Evolutionary conservation across 2,113 vertebrate genomes (phyloP).

Genomic region (Oreocharis arfaki): DNA sequence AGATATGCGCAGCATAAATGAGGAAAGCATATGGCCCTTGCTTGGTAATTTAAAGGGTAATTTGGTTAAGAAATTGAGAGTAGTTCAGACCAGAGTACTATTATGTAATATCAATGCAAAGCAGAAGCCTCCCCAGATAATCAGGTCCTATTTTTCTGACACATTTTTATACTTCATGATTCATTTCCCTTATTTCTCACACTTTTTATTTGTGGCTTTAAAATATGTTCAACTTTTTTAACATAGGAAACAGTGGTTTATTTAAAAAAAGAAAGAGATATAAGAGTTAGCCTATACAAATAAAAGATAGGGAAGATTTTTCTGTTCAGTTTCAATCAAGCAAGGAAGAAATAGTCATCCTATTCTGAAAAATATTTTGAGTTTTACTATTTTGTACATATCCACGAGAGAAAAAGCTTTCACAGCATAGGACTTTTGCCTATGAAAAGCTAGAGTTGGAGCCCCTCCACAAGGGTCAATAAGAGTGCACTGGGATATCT

Average conservation of each 20-base stretch:
- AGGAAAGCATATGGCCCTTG: slow-evolving; percentile 59
- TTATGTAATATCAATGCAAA: slow-evolving; percentile 57
- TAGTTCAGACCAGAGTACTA: slow-evolving; percentile 31
- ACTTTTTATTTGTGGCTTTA: neutral
- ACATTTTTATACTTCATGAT: slow-evolving; percentile 28
- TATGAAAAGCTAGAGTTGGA: neutral
- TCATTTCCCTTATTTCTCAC: slow-evolving; percentile 20
- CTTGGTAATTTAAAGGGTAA: slow-evolving; percentile 65
- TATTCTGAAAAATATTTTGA: neutral
- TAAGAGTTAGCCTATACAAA: neutral
- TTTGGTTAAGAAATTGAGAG: slow-evolving; percentile 62
- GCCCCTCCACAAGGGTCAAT: neutral
- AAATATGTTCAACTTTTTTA: neutral
- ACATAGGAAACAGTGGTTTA: neutral
- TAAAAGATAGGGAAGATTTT: neutral
- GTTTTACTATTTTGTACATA: neutral
- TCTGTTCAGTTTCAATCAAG: neutral
- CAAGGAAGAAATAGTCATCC: neutral
- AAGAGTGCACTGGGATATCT: neutral
- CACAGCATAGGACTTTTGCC: neutral
- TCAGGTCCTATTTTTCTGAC: neutral
- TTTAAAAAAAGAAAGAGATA: neutral
- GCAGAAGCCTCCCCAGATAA: slow-evolving; percentile 38
- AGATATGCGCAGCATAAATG: slow-evolving; percentile 45
- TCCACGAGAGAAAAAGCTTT: neutral